phyloP scores from a whole-genome alignment of 1,140 invertebrate genomes.

The Saxidomus purpurata region DNA sequence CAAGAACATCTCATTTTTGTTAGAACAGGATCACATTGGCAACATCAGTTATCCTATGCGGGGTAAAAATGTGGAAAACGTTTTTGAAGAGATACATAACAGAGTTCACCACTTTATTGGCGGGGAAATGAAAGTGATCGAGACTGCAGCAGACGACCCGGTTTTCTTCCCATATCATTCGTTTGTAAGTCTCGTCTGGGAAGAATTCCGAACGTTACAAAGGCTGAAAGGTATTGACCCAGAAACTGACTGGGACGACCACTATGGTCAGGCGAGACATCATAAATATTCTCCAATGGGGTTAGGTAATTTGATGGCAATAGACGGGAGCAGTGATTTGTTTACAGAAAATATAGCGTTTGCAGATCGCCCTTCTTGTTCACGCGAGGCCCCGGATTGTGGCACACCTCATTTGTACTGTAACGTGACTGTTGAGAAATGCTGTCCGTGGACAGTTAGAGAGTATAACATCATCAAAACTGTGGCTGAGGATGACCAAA shows the following conservation, averaged over 20 bases:
- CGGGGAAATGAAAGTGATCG: conserved; percentile 75
- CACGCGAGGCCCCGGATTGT: conserved; percentile 61
- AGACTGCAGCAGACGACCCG: conserved; percentile 84
- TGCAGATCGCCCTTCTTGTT: conserved; percentile 67
- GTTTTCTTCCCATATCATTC: conserved; percentile 86
- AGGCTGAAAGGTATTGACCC: conserved; percentile 69
- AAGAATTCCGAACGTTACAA: conserved; percentile 73
- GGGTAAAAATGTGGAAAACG: conserved; percentile 55
- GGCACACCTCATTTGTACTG: conserved; percentile 65
- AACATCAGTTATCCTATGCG: conserved; percentile 24
- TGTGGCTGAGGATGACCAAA: not conserved
- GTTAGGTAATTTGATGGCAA: conserved; percentile 71
- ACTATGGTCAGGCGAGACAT: conserved; percentile 56
- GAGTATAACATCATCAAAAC: conserved; percentile 48
- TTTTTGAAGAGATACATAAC: conserved; percentile 77
- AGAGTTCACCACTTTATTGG: conserved; percentile 76
- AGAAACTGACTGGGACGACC: conserved; percentile 49
- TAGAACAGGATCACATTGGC: not conserved
- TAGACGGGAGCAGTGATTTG: conserved; percentile 69
- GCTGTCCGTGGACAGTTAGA: conserved; percentile 44
- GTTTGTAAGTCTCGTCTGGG: conserved; percentile 83
- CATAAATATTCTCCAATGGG: conserved; percentile 63
- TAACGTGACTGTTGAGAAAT: conserved; percentile 44
- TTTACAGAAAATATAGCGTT: conserved; percentile 69
- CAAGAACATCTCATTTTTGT: conserved; percentile 46